Conservation (phyloP, 2,113 vertebrate genomes). For the Eptatretus burgeri region DNA sequence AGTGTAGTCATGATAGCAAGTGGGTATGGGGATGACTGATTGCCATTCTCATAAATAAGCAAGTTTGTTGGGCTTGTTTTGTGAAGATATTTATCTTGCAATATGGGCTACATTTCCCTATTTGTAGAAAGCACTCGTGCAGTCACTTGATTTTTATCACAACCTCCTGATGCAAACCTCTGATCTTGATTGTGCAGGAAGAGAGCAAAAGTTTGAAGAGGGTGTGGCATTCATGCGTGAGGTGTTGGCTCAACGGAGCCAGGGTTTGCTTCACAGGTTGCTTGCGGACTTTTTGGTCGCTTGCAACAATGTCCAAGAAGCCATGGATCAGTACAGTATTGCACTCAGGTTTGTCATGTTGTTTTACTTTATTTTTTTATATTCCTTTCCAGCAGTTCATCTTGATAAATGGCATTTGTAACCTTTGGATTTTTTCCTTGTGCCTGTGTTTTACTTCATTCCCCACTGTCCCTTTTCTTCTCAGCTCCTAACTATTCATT, state of each 20-base stretch:
- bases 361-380: too few species aligned
- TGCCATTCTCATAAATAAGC: neutral
- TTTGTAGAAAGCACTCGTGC: neutral
- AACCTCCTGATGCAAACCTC: neutral
- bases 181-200: constrained; percentile 20
- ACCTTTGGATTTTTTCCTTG: too few species aligned
- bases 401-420: too few species aligned
- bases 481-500: neutral
- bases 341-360: constrained; percentile 39
- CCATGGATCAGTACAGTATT: constrained; percentile 98
- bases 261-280: constrained; percentile 80
- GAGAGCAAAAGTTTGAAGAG: constrained; percentile 83
- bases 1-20: neutral
- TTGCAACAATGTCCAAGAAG: constrained; percentile 83
- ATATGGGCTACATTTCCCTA: neutral
- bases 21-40: neutral
- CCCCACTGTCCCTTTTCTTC: neutral
- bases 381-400: constrained; percentile 10
- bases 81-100: neutral
- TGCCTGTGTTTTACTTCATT: neutral
- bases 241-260: constrained; percentile 76
- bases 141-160: constrained; percentile 1
- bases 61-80: too few species aligned
- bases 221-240: constrained; percentile 62
- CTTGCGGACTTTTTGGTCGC: constrained; percentile 83